Base-by-base conservation (phyloP, 1,140 invertebrate genomes). In the Polyergus mexicanus region DNA sequence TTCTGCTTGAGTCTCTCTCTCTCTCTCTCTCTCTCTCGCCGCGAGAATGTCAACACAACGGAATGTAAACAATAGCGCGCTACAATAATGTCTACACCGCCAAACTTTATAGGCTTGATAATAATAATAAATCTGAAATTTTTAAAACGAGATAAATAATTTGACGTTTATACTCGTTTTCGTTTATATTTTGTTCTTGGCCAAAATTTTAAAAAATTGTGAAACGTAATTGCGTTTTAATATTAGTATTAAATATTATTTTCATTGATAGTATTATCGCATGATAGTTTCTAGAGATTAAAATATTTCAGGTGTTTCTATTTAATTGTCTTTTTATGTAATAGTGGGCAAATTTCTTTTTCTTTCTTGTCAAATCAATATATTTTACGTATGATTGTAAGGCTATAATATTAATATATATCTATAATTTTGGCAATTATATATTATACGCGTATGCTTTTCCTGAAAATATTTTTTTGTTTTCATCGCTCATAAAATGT, bases 171-270 rank as follows among this genome's bases (percentile, higher is more conserved):
- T 41, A 41, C 41, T 11, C 10, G 41, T 41, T 38, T 38, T 38
- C 6, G 41, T 41, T 41, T 10, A 41, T 44, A 44, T 19, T 16
- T 16, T 58, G 35, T 25, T 41, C 58, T 38, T 2, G 19, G 6
- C 5, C 35, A 8, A 58, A 58, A 58, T 25, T 47, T 13, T 38
- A 1, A 19, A 75, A 41, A 51, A 51, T 28, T 25, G 41, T 47
- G 22, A 54, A 56, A 25, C 22, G 25, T 38, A 25, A 38, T 75
- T 75, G 44, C 16, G 19, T 66, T 47, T 47, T 38, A 38, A 66
- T 66, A n/a, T 65, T 65, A 11, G 16, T 71, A 71, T 71, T 47
- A 71, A 71, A 28, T 5, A 71, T 51, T 8, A 51, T 4, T 51
- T 6, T 28, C 54, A 11, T 72, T 13, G 0, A 35, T 11, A 71